A percentile compares a stretch with the other conserved stretches of the same genome.
These are phyloP conservation scores for Anneissia japonica DNA, from an alignment of 35 echinoderm and acorn worm genomes.

Conservation along the genomic window DNA sequence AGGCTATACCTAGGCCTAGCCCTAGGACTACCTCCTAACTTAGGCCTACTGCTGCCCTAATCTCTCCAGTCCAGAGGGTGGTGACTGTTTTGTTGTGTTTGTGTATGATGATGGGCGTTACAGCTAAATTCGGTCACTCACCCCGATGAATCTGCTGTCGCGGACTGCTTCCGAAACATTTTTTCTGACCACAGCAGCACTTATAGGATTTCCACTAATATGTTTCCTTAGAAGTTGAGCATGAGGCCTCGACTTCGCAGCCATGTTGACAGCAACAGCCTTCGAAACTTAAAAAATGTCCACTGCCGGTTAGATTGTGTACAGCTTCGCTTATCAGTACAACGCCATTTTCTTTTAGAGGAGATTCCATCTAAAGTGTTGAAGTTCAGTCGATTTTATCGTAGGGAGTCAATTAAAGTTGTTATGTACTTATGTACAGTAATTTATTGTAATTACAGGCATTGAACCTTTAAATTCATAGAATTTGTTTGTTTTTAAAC, in stretches of 20 bases:
- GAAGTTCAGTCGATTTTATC: neutral
- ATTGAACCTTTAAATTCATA: too few relatives aligned
- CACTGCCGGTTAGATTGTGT: neutral
- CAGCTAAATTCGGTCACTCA: neutral
- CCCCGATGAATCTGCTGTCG: neutral
- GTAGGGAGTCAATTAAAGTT: neutral
- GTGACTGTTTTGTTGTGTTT: neutral
- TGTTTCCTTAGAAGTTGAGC: neutral
- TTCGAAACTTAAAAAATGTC: neutral
- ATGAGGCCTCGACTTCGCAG: neutral
- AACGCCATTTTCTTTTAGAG: neutral
- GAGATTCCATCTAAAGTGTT: neutral
- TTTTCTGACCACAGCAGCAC: neutral
- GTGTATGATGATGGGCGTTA: neutral
- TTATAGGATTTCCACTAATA: neutral
- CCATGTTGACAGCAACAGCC: neutral
- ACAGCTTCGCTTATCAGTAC: neutral
- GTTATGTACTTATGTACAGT: too few relatives aligned
- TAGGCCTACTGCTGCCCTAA: too few relatives aligned
- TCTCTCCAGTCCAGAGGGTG: too few relatives aligned
- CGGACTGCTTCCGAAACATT: neutral
- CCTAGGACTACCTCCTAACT: too few relatives aligned
- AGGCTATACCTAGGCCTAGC: neutral
- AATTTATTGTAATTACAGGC: too few relatives aligned
- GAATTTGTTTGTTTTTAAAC: too few relatives aligned